Base-by-base conservation (phyloP, 2,888 invertebrate species). In the Pachycephus smyrnensis region DNA sequence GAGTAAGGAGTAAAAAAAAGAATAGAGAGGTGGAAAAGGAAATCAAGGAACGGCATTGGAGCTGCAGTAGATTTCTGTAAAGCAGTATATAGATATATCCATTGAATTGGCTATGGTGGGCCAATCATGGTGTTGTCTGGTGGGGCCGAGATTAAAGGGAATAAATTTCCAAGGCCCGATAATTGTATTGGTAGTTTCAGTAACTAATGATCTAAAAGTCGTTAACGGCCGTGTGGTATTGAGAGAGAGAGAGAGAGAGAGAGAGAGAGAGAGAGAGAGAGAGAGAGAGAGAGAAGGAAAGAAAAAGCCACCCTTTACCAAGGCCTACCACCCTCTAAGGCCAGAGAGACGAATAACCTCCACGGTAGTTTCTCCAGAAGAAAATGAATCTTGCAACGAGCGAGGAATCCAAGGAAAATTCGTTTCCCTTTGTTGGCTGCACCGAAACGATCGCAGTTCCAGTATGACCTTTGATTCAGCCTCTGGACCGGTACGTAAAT, bases 191-290 rank as follows among this genome's bases (percentile, higher is more conserved):
- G 91, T 90, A 90, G 89, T 91, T 91, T 89, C 91, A 86, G 90
- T 91, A 91, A 91, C 90, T 91, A 91, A 91, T 91, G 91, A 90
- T 90, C 90, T 88, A 88, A 89, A 90, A 91, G 90, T 90, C 90
- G 90, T 91, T 91, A 90, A 85, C 89, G 80, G 81, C 69, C 78
- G 32, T 32, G 71, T 36, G 73, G 32, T 68, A 40, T 33, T 55
- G 33, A 68, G 32, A 31, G 37, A 77, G 73, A 73, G 68, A 68
- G 73, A 40, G 75, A 68, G 68, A 68, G 69, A 55, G 36, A 68
- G 68, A n/a, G 68, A 68, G 69, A 68, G 32, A 73, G 31, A 36
- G 68, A 77, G 73, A 73, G 68, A 31, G 37, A 77, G 73, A 73
- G 68, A 68, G 73, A 40, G 36, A 68, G 68, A 23, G 69, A 68